A percentile compares a stretch with the other conserved stretches of the same genome.
Conservation (phyloP, 2,113 vertebrate genomes). For the Vimba vimba region DNA sequence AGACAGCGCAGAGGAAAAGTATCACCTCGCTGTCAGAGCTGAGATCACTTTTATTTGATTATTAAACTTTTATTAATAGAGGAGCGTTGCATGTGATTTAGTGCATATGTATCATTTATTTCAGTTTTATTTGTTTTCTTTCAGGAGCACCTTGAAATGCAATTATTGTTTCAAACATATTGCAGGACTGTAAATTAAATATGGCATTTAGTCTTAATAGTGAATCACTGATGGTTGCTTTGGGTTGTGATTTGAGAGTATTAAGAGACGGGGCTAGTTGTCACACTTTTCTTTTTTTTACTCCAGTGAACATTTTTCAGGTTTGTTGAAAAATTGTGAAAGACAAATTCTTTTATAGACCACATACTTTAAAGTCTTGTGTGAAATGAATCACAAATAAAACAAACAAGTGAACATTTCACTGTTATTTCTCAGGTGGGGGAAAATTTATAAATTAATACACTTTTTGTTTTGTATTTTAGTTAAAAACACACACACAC, state of each 20-base stretch:
- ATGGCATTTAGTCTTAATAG: background rate
- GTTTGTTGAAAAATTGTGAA: background rate
- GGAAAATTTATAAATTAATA: background rate
- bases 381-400: background rate
- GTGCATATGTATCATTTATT: background rate
- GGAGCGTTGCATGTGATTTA: background rate
- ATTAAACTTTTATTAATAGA: background rate
- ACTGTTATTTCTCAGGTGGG: background rate
- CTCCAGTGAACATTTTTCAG: background rate
- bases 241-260: background rate
- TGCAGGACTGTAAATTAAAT: background rate
- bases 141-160: background rate
- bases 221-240: background rate
- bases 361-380: background rate
- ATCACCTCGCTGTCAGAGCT: background rate
- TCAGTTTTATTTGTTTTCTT: background rate
- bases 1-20: background rate
- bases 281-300: background rate
- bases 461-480: no score
- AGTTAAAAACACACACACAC: no score
- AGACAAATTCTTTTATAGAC: background rate
- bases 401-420: background rate
- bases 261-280: no score
- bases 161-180: background rate
- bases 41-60: background rate